Base-by-base conservation (phyloP, 2,113 vertebrate species). In the Rhinoderma darwinii region DNA sequence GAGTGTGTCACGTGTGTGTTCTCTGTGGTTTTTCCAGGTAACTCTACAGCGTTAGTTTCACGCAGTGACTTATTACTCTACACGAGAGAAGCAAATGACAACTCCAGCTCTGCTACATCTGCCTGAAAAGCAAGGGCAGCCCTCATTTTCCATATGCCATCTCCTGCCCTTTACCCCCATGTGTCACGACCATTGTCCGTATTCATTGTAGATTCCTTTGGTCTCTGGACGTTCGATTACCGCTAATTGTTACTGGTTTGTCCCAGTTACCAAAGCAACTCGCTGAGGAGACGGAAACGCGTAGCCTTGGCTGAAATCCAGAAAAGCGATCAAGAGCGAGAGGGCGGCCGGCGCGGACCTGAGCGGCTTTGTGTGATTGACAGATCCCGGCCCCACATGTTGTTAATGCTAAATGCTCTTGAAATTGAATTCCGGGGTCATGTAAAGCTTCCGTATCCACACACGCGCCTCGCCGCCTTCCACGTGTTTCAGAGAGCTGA, bases 231-330 rank as follows among this genome's bases (percentile, higher is more conserved):
- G 56, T 10, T 61, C n/a, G 12, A n/a, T 10, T 30, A 12, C 12
- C 30, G 10, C n/a, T 4, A 10, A 12, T 30, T 27, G 63, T 6
- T 66, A 66, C 63, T 66, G 30, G 63, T 35, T 15, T 20, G 5
- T 72, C 68, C 10, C 68, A 72, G 68, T 72, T 72, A 35, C 63
- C 63, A 68, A 18, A 68, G 68, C 68, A 72, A 72, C 68, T 72
- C 68, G 11, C 68, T 22, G 68, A 72, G 20, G 68, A 72, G 68
- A 41, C 41, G 68, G 68, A 72, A 72, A 72, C 68, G 25, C 25
- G 20, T 72, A 22, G 37, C 20, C 37, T 25, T 41, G 37, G 68
- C 37, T 25, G 35, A 39, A 37, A 37, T 18, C 66, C 66, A 37
- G 35, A 70, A 35, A 68, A 32, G 63, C 22, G 30, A 70, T 70